A percentile compares a stretch with the other conserved stretches of the same genome.
phyloP scores from a whole-genome alignment of 2,113 vertebrate species.

The Oncorhynchus kisutch region DNA sequence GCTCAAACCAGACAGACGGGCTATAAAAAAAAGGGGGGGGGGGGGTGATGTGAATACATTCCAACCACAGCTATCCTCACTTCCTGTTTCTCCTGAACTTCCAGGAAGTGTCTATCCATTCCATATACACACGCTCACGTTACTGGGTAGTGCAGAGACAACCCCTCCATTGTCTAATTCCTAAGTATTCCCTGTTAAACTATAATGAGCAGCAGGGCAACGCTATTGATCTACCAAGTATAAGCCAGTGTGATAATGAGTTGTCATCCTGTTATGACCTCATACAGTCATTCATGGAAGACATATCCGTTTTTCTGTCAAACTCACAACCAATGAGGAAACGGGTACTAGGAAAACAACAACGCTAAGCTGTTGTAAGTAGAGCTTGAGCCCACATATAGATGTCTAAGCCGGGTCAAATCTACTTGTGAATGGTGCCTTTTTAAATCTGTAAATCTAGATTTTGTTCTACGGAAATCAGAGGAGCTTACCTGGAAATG shows the following conservation, averaged over 20 bases:
- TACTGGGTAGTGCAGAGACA: neutral
- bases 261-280: neutral
- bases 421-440: neutral
- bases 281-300: neutral
- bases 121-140: neutral
- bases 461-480: constrained; percentile 16
- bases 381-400: neutral
- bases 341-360: neutral
- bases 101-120: neutral
- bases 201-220: neutral
- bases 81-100: constrained; percentile 25
- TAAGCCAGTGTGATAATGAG: neutral
- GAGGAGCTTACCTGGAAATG: constrained; percentile 29
- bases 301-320: neutral
- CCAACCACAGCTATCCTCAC: neutral
- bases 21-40: constrained; percentile 54
- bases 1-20: constrained; percentile 69
- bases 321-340: neutral
- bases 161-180: neutral
- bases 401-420: neutral
- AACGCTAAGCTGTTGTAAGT: neutral
- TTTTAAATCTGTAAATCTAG: constrained; percentile 20
- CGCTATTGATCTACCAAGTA: neutral
- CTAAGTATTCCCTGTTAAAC: neutral
- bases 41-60: constrained; percentile 8